phyloP scores from a whole-genome alignment of 2,888 invertebrate species.

The Apodemia mormo region DNA sequence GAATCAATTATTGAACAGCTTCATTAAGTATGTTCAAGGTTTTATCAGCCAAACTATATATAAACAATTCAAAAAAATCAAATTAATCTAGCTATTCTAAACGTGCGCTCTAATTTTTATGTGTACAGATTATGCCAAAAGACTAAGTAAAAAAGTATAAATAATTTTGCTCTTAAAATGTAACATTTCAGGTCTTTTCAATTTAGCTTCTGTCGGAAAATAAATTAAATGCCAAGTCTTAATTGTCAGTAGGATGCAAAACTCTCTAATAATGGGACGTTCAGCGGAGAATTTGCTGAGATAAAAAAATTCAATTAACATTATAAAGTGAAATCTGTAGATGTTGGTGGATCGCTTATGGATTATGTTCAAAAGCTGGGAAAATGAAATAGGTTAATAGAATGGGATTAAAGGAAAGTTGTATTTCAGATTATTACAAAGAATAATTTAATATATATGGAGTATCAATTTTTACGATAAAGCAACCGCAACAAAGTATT shows the following conservation, averaged over 20 bases:
- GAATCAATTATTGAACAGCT: too few relatives aligned
- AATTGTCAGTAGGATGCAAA: slow-evolving; percentile 44
- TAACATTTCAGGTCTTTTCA: slow-evolving; percentile 16
- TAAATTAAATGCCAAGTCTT: slow-evolving; percentile 44
- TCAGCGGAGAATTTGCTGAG: slow-evolving; percentile 41
- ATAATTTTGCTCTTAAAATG: not conserved
- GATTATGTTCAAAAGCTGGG: not conserved
- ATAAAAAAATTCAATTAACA: slow-evolving; percentile 49
- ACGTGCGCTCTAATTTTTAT: too few relatives aligned
- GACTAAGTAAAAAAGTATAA: not conserved
- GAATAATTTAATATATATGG: too few relatives aligned
- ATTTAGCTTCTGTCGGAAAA: slow-evolving; percentile 28
- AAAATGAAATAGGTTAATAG: not conserved
- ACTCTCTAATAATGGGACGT: slow-evolving; percentile 42
- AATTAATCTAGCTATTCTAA: not conserved
- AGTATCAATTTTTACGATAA: too few relatives aligned
- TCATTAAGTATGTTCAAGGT: too few relatives aligned
- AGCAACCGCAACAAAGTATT: too few relatives aligned
- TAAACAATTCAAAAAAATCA: too few relatives aligned
- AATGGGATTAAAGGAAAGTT: not conserved
- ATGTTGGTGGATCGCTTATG: slow-evolving; percentile 2
- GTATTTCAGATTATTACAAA: too few relatives aligned
- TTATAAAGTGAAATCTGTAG: slow-evolving; percentile 41
- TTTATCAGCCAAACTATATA: too few relatives aligned
- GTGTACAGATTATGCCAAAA: not conserved